Conservation (phyloP, 2,888 invertebrate genomes). For the Cheilosia vernalis region DNA sequence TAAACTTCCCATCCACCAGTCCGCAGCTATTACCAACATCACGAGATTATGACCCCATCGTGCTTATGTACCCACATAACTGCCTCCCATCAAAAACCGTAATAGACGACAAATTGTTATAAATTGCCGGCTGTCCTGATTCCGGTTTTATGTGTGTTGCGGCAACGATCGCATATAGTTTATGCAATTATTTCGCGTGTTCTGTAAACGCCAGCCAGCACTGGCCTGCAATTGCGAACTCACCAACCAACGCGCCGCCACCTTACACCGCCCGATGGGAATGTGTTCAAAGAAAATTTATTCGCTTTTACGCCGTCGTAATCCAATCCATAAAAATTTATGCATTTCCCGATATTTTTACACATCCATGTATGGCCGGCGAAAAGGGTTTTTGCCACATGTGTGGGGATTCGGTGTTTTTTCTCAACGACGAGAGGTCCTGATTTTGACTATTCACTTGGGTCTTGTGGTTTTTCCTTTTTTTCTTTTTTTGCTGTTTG, state of each 20-base stretch:
- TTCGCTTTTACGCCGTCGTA: constrained; percentile 75
- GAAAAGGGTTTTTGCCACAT: constrained; percentile 29
- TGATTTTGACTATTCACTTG: constrained; percentile 68
- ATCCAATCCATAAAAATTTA: constrained; percentile 75
- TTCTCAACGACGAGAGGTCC: constrained; percentile 31
- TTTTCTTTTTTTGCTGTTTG: neutral
- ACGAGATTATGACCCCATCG: constrained; percentile 62
- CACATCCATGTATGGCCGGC: constrained; percentile 19
- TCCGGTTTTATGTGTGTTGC: constrained; percentile 44
- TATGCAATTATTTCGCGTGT: constrained; percentile 48
- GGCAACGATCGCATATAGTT: constrained; percentile 36
- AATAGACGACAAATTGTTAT: constrained; percentile 75
- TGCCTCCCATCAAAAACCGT: constrained; percentile 57
- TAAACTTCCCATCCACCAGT: constrained; percentile 36
- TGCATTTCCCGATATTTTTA: constrained; percentile 75
- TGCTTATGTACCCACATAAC: constrained; percentile 38
- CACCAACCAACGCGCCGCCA: constrained; percentile 23
- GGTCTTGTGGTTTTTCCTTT: constrained; percentile 29
- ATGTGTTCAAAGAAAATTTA: constrained; percentile 68
- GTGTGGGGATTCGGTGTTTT: constrained; percentile 50
- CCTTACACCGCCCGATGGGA: constrained; percentile 26
- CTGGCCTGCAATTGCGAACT: constrained; percentile 1
- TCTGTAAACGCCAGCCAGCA: constrained; percentile 41
- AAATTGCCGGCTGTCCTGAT: constrained; percentile 68
- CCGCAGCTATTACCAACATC: constrained; percentile 51